Percentiles rank a stretch among this genome's conserved stretches.
These are phyloP conservation scores for Marasmarcha lunaedactyla DNA, from an alignment of 2,888 invertebrate species.

Conservation along the genomic window DNA sequence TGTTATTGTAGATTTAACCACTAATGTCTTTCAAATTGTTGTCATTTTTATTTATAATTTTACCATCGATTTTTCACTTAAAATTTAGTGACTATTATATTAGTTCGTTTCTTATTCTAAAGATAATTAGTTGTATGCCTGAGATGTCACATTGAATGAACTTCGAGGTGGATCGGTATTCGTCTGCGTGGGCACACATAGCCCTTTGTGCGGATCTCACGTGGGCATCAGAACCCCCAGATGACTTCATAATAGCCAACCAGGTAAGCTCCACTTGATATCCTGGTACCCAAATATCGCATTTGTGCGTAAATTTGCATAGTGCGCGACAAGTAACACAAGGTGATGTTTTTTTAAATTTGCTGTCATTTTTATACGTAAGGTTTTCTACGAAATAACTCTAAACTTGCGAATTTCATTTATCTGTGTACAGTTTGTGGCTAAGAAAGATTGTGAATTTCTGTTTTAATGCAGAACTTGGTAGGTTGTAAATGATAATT, in stretches of 20 bases:
- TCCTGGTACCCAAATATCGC: not conserved
- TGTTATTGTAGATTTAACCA: conserved; percentile 63
- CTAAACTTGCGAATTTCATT: too few relatives aligned
- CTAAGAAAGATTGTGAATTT: too few relatives aligned
- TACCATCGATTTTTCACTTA: conserved; percentile 56
- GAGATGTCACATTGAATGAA: conserved; percentile 68
- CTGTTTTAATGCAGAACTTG: too few relatives aligned
- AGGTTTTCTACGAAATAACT: too few relatives aligned
- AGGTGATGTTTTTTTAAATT: too few relatives aligned
- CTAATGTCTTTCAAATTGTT: conserved; percentile 65
- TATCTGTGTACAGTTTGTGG: too few relatives aligned
- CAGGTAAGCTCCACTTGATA: conserved; percentile 34
- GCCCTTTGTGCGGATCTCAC: conserved; percentile 67
- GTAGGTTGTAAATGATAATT: too few relatives aligned
- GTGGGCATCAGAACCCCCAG: conserved; percentile 59
- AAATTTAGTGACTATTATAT: conserved; percentile 58
- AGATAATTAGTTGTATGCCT: conserved; percentile 54
- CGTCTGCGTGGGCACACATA: conserved; percentile 63
- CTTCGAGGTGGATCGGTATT: conserved; percentile 62
- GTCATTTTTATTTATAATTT: conserved; percentile 61
- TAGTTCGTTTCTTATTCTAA: conserved; percentile 51
- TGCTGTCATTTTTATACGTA: too few relatives aligned
- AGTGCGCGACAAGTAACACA: too few relatives aligned
- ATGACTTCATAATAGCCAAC: conserved; percentile 61
- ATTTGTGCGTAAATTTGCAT: too few relatives aligned